These are phyloP conservation scores for Cistogaster globosa DNA, from an alignment of 2,888 invertebrate genomes.

Conservation along the genomic window DNA sequence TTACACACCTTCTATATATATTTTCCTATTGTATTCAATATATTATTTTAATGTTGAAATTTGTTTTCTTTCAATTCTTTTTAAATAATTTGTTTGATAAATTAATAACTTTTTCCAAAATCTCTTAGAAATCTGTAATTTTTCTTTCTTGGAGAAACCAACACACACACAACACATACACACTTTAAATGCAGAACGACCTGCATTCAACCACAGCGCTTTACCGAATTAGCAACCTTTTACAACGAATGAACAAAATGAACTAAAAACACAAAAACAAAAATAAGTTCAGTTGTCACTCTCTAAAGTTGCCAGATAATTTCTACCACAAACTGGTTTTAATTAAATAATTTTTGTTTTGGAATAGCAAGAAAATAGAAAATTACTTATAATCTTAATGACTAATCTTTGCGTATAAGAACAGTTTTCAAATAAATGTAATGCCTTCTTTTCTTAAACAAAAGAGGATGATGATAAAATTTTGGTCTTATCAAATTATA, in stretches of 20 bases:
- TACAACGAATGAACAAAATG: constrained; percentile 62
- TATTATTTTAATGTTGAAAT: constrained; percentile 7
- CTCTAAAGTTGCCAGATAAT: constrained; percentile 14
- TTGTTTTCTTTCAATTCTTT: constrained; percentile 19
- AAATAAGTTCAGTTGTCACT: constrained; percentile 8
- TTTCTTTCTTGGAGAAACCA: constrained; percentile 48
- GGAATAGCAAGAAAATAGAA: too few species aligned
- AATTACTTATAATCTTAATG: too few species aligned
- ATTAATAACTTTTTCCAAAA: constrained; percentile 33
- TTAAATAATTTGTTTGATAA: constrained; percentile 26
- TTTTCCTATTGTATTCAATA: constrained; percentile 24
- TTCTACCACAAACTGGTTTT: not conserved
- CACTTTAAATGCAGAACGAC: constrained; percentile 66
- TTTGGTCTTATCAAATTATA: too few species aligned
- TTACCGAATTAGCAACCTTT: constrained; percentile 46
- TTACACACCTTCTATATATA: constrained; percentile 53
- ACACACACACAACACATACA: constrained; percentile 61
- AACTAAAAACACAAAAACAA: constrained; percentile 48
- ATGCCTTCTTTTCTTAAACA: too few species aligned
- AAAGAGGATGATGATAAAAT: too few species aligned
- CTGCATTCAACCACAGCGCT: constrained; percentile 59
- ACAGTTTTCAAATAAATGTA: too few species aligned
- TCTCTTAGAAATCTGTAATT: constrained; percentile 48
- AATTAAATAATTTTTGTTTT: not conserved
- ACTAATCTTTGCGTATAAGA: too few species aligned